Evolutionary conservation across 2,797 vertebrate species (phyloP), one percentile per base, ranked within the genome.

Genomic region (Heliangelus exortis): DNA sequence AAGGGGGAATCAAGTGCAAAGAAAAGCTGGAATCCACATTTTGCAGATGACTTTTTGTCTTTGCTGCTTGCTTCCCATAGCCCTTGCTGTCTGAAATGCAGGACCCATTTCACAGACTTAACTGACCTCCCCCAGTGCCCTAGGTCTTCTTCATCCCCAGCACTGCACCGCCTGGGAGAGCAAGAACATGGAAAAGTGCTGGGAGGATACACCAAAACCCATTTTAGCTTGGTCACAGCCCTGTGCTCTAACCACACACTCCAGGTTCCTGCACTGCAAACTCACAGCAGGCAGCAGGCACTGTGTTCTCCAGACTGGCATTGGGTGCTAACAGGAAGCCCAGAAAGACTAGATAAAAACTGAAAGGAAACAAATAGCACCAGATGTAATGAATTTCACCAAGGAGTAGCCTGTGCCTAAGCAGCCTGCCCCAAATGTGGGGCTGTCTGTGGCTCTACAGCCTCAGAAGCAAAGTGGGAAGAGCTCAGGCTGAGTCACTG

Each of bases 301-400:
- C 89, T 26, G 23, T 9, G 77, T 85, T 31, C 36, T 84, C 69
- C 73, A 0, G 3, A 63, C 22, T 31, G 50, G 67, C 3, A 1
- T 9, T 76, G 91, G 92, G 80, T 91, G 77, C 87, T 82, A 84
- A 84, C 87, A 97, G 95, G 95, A 95, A 96, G 77, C 79, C 36
- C 77, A 95, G 74, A 88, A 61, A 84, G 93, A 95, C 93, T 82
- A 97, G 96, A 96, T 94, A 97, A 95, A 96, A 97, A 94, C 85
- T 31, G 80, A 93, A 92, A 93, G 96, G 95, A 96, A 97, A 59
- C 23, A 62, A 95, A 66, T 22, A 62, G 63, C 29, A 7, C 76
- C 92, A 94, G 95, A 90, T 95, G 93, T 62, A 68, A 13, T 74
- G 41, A 74, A 54, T 79, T 90, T 88, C 61, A 67, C 41, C 3